Percentiles rank a stretch among this genome's conserved stretches.
Conservation (phyloP, 2,888 invertebrate genomes). For the Idaea biselata region DNA sequence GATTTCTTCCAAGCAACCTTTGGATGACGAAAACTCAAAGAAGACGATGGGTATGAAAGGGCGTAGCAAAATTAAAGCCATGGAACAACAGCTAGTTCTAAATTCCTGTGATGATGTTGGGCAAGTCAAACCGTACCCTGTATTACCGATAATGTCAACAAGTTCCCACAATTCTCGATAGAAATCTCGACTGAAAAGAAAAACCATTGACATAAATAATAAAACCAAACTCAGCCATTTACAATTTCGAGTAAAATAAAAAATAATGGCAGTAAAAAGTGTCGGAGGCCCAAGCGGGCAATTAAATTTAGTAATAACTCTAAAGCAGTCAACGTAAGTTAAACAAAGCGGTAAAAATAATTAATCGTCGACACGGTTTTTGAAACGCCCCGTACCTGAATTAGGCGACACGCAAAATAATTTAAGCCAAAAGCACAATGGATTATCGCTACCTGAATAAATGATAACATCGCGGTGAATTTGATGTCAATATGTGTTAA, state of each 20-base stretch:
- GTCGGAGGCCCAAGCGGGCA: constrained; percentile 50
- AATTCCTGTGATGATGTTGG: no score
- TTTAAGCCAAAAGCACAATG: constrained; percentile 65
- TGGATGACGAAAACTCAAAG: neutral
- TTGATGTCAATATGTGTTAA: constrained; percentile 82
- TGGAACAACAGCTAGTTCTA: neutral
- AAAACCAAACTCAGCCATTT: constrained; percentile 18
- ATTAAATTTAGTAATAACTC: constrained; percentile 73
- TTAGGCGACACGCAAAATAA: constrained; percentile 42
- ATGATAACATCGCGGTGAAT: constrained; percentile 80
- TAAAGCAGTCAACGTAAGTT: constrained; percentile 67
- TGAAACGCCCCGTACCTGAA: constrained; percentile 41
- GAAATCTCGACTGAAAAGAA: neutral
- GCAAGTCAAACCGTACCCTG: no score
- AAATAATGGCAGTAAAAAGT: constrained; percentile 47
- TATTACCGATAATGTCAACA: no score
- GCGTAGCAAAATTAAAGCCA: neutral
- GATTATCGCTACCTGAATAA: constrained; percentile 76
- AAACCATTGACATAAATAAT: constrained; percentile 19
- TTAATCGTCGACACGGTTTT: constrained; percentile 61
- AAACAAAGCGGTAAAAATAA: constrained; percentile 71
- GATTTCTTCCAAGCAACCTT: no score
- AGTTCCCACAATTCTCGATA: neutral
- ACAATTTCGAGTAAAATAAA: constrained; percentile 26
- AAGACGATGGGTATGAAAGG: no score